Evolutionary conservation across 2,113 vertebrate genomes (phyloP).

Genomic region (Podarcis muralis): DNA sequence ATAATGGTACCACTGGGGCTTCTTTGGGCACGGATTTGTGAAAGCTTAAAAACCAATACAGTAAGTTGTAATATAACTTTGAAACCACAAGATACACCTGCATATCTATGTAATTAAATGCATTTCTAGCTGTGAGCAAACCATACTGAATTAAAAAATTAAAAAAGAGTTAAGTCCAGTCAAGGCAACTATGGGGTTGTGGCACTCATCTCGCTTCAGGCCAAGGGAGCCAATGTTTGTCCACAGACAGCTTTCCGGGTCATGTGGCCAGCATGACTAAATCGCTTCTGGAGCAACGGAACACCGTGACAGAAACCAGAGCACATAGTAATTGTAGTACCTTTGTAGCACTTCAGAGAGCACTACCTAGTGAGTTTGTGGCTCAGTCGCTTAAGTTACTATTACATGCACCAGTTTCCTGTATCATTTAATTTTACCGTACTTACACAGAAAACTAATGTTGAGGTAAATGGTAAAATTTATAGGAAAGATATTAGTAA

Average conservation of each 20-base stretch:
- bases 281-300: too few species aligned
- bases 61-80: background rate
- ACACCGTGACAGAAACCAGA: too few species aligned
- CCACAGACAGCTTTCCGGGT: too few species aligned
- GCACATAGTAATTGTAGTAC: background rate
- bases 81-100: background rate
- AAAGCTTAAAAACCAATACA: slow-evolving; percentile 7
- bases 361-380: background rate
- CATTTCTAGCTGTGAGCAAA: background rate
- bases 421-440: background rate
- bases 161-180: too few species aligned
- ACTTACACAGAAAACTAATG: background rate
- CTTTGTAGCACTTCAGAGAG: background rate
- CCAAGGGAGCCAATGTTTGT: too few species aligned
- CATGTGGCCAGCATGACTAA: too few species aligned
- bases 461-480: background rate
- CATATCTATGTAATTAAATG: background rate
- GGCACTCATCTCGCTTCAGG: too few species aligned
- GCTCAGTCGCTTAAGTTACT: background rate
- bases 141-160: background rate
- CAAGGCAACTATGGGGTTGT: too few species aligned
- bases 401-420: background rate
- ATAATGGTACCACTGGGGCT: slow-evolving; percentile 23
- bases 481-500: background rate
- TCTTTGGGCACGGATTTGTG: slow-evolving; percentile 1